A percentile compares a stretch with the other conserved stretches of the same genome.
phyloP scores from a whole-genome alignment of 2,797 vertebrate species.

The Schizopygopsis malacanthus region DNA sequence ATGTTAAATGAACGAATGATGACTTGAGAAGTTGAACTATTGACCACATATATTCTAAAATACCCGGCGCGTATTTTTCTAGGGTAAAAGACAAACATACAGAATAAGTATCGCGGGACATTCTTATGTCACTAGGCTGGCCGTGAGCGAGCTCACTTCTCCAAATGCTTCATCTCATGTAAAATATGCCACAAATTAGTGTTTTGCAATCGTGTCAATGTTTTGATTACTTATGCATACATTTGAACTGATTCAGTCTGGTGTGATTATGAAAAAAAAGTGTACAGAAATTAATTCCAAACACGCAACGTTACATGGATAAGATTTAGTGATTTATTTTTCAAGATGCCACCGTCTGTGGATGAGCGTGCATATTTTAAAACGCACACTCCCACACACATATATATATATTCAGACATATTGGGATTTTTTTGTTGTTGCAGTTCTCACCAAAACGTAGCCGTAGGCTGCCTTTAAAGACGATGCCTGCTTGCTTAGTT shows the following conservation, averaged over 20 bases:
- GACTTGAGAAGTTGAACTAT: slow-evolving; percentile 11
- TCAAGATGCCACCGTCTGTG: slow-evolving; percentile 15
- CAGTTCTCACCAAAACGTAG: neutral
- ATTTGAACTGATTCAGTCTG: neutral
- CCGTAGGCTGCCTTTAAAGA: neutral
- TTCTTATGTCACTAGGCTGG: neutral
- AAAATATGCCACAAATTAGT: neutral
- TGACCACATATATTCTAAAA: slow-evolving; percentile 11
- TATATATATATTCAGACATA: neutral
- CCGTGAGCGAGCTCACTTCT: neutral
- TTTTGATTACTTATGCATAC: neutral
- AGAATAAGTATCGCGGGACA: slow-evolving; percentile 19
- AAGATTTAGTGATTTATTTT: slow-evolving; percentile 15
- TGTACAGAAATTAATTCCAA: slow-evolving; percentile 1
- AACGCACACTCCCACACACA: slow-evolving; percentile 7
- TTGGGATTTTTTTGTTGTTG: neutral
- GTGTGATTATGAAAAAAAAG: slow-evolving; percentile 7
- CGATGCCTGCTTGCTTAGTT: slow-evolving; percentile 11
- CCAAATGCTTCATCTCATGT: neutral
- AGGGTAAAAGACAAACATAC: neutral
- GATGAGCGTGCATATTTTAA: neutral
- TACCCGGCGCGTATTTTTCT: neutral
- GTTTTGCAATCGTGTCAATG: neutral
- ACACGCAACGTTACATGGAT: slow-evolving; percentile 5
- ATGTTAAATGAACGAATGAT: neutral